A percentile compares a stretch with the other conserved stretches of the same genome.
These are phyloP conservation scores for Bimastos eiseni DNA, from an alignment of 2,888 invertebrate genomes.

Conservation along the genomic window DNA sequence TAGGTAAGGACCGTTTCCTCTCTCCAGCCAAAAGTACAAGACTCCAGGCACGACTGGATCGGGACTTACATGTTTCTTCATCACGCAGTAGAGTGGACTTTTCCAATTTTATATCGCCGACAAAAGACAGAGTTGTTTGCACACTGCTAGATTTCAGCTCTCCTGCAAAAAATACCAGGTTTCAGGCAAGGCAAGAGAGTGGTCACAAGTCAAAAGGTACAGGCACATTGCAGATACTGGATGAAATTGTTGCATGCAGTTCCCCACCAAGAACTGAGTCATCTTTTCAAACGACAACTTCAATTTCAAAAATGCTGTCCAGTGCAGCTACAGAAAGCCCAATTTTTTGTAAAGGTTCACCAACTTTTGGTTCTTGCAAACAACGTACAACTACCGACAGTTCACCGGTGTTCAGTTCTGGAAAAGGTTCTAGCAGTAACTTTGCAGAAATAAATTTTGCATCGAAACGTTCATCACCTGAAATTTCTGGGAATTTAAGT, in stretches of 20 bases:
- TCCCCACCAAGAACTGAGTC: not conserved
- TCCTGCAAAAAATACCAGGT: not conserved
- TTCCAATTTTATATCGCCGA: not conserved
- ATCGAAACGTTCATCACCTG: conserved; percentile 13
- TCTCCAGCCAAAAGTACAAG: not conserved
- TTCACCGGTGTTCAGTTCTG: conserved; percentile 9
- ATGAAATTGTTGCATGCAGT: not conserved
- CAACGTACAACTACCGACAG: not conserved
- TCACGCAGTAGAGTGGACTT: not conserved
- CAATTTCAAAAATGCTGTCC: not conserved
- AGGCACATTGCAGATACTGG: not conserved
- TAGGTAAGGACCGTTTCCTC: not conserved
- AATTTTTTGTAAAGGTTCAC: not conserved
- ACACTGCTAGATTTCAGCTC: not conserved
- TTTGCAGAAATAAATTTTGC: conserved; percentile 13
- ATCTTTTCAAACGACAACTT: not conserved
- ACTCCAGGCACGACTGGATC: not conserved
- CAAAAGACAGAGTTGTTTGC: not conserved
- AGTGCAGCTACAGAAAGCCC: not conserved
- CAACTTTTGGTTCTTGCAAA: conserved; percentile 19
- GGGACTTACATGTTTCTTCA: not conserved
- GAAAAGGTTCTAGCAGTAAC: not conserved
- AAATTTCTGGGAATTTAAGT: not conserved
- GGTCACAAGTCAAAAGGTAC: not conserved
- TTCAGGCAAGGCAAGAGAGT: not conserved